phyloP scores from a whole-genome alignment of 35 echinoderm and acorn worm species.

The Heliocidaris tuberculata region DNA sequence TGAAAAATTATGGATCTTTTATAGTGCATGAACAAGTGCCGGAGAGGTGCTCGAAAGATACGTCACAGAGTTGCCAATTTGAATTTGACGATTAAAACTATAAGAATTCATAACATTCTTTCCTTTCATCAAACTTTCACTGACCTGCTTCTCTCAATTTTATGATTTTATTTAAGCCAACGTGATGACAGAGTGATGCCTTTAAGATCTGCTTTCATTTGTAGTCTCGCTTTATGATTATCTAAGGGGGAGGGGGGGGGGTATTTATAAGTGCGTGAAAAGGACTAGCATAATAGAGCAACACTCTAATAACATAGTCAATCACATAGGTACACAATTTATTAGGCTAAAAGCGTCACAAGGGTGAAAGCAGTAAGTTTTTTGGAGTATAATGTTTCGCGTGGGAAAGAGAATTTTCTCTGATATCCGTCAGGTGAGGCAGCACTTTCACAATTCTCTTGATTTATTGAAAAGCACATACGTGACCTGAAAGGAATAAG shows the following conservation, averaged over 20 bases:
- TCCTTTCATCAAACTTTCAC: too few species aligned
- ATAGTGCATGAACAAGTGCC: too few species aligned
- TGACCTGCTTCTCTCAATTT: too few species aligned
- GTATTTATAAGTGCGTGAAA: neutral
- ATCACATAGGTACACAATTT: neutral
- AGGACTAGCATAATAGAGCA: neutral
- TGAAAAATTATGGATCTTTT: too few species aligned
- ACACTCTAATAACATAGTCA: neutral
- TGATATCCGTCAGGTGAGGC: neutral
- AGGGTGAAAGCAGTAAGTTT: neutral
- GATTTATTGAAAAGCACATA: neutral
- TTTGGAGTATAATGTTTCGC: constrained; percentile 3
- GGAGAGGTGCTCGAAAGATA: too few species aligned
- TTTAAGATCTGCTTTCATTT: neutral
- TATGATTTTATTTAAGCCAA: too few species aligned
- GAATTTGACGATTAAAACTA: too few species aligned
- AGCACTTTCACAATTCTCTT: neutral
- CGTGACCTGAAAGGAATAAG: neutral
- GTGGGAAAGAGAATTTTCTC: neutral
- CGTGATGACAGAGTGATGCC: too few species aligned
- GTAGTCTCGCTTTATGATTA: neutral
- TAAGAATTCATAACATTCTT: too few species aligned
- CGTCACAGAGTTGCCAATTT: too few species aligned
- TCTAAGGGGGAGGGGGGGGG: neutral
- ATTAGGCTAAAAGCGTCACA: neutral